Base-by-base conservation (phyloP, 2,113 vertebrate genomes). In the Pelodiscus sinensis region DNA sequence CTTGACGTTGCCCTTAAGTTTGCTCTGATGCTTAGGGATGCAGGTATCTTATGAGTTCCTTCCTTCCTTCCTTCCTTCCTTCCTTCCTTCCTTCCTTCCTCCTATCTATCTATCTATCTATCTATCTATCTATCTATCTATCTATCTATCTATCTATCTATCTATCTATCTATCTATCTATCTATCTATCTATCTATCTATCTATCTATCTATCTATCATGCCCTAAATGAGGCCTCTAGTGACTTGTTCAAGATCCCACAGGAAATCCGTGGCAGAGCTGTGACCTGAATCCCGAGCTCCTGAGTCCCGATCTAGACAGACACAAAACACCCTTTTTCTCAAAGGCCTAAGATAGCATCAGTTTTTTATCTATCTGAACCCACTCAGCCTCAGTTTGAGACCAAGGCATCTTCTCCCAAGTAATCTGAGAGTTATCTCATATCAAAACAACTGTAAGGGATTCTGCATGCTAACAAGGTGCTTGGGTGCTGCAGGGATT, bases 251-350 rank as follows among this genome's bases (percentile, higher is more conserved):
- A 14, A 9, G 77, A 58, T 97, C 89, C 85, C 91, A 81, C 94
- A 88, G 92, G 96, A 96, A 96, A 80, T 95, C 44, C 89, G 94
- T 94, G 95, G 96, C 91, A 96, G 94, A 95, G 93, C 55, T 84
- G 84, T 94, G 96, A 96, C 90, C 96, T 94, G 94, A 95, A 96
- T 96, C 95, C 91, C 93, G 95, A 94, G 94, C 95, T 96, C 96
- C 95, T 92, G 91, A 96, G 96, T 96, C 95, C 89, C 94, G 95
- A 92, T 96, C 94, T 96, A 95, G 96, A 96, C 87, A 96, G 86
- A 91, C 94, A 96, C 96, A 82, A 96, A 97, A 96, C 96, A 95
- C 94, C 85, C 94, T 92, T 92, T 96, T 94, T 95, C 92, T 94
- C 93, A 93, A 95, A 96, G 95, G 94, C 84, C 93, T 89, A 44